A percentile compares a stretch with the other conserved stretches of the same genome.
Evolutionary conservation across 1,140 invertebrate genomes (phyloP).

Genomic region (Andrena cerasifolii): DNA sequence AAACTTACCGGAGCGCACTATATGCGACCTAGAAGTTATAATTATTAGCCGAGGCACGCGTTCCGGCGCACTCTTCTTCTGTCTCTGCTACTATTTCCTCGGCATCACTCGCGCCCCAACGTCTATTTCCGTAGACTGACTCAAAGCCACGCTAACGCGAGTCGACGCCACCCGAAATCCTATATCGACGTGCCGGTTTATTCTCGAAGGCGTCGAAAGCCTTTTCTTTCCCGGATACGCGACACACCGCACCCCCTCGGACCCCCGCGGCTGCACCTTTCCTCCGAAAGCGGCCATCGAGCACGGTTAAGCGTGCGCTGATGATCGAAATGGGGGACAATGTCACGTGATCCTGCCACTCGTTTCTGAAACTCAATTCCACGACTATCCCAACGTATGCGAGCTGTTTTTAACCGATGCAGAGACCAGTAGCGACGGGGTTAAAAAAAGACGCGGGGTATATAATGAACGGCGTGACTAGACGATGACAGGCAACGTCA

Average conservation of each 20-base stretch:
- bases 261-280: not conserved
- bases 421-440: too few relatives aligned
- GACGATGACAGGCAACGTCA: constrained; percentile 14
- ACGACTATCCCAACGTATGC: not conserved
- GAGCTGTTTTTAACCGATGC: not conserved
- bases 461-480: not conserved
- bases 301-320: not conserved
- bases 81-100: constrained; percentile 57
- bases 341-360: not conserved
- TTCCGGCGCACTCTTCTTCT: constrained; percentile 53
- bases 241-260: not conserved
- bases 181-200: constrained; percentile 46
- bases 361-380: too few relatives aligned
- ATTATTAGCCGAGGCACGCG: constrained; percentile 61
- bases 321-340: not conserved
- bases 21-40: constrained; percentile 64
- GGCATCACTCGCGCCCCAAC: constrained; percentile 42
- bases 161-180: constrained; percentile 42
- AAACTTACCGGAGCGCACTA: constrained; percentile 44
- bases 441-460: not conserved
- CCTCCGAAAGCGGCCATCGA: not conserved
- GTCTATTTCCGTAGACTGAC: constrained; percentile 66
- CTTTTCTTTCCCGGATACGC: not conserved
- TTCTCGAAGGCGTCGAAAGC: constrained; percentile 4
- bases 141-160: constrained; percentile 52